Evolutionary conservation across 2,888 invertebrate genomes (phyloP).

Genomic region (Melanotus villosus): DNA sequence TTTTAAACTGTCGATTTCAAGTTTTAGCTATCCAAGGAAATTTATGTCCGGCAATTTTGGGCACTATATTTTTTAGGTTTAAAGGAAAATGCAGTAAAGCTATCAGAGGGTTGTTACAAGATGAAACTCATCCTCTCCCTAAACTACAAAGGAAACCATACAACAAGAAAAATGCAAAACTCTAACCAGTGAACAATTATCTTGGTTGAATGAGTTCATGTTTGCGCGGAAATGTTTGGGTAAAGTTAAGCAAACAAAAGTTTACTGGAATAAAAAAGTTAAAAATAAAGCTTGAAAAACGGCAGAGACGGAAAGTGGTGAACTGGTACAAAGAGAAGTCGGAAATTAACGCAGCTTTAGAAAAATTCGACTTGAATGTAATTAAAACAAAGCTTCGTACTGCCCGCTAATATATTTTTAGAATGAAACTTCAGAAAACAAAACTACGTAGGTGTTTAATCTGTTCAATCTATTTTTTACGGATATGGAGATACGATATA

Average conservation of each 20-base stretch:
- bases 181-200: slow-evolving; percentile 35
- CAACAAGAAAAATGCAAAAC: slow-evolving; percentile 34
- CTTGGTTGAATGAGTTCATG: slow-evolving; percentile 30
- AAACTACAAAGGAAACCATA: slow-evolving; percentile 17
- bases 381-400: no score
- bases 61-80: slow-evolving; percentile 3
- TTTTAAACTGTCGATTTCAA: slow-evolving; percentile 30
- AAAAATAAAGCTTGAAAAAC: slow-evolving; percentile 33
- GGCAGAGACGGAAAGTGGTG: slow-evolving; percentile 22
- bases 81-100: background rate
- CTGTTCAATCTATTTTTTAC: no score
- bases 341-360: slow-evolving; percentile 25
- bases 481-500: no score
- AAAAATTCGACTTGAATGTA: slow-evolving; percentile 25
- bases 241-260: slow-evolving; percentile 37
- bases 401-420: no score
- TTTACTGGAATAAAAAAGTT: slow-evolving; percentile 33
- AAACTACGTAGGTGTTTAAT: no score
- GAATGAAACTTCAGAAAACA: no score
- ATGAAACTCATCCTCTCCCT: slow-evolving; percentile 5
- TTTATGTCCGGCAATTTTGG: slow-evolving; percentile 13
- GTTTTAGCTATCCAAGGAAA: slow-evolving; percentile 19
- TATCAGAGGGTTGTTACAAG: slow-evolving; percentile 6
- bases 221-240: slow-evolving; percentile 37
- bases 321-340: slow-evolving; percentile 16